Percentiles rank a stretch among this genome's conserved stretches.
Evolutionary conservation across 2,797 vertebrate genomes (phyloP).

Genomic region (Limosa lapponica): DNA sequence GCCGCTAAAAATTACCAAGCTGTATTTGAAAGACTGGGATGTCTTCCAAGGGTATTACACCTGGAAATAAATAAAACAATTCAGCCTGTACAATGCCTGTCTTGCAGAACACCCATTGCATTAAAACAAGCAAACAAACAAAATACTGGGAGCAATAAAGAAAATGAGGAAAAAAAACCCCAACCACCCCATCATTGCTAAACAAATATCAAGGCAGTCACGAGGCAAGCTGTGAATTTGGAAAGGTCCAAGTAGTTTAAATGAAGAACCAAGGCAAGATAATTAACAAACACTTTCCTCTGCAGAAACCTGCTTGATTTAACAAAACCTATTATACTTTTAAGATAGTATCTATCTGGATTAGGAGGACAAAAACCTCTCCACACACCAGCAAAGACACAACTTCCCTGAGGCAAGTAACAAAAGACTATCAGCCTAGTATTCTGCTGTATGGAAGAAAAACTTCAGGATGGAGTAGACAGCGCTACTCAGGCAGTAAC

Average conservation of each 20-base stretch:
- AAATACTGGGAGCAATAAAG: neutral
- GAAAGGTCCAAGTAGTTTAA: neutral
- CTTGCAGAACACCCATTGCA: conserved; percentile 13
- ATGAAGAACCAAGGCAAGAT: neutral
- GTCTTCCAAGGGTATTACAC: conserved; percentile 43
- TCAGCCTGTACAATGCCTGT: conserved; percentile 13
- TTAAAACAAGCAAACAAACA: conserved; percentile 4
- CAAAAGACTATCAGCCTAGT: neutral
- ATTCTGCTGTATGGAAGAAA: neutral
- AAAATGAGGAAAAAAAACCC: neutral
- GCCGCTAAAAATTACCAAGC: neutral
- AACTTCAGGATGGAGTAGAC: neutral
- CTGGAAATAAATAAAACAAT: conserved; percentile 49
- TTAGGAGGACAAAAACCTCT: neutral
- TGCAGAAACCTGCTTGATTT: neutral
- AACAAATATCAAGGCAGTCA: neutral
- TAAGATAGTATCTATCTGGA: neutral
- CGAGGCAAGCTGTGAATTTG: neutral
- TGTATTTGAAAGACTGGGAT: conserved; percentile 22
- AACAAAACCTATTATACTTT: neutral
- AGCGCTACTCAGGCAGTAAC: neutral
- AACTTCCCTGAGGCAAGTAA: neutral
- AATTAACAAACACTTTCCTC: neutral
- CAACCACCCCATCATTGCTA: neutral
- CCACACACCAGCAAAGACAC: neutral